Evolutionary conservation across 2,113 vertebrate species (phyloP).

Genomic region (Corythoichthys haematopterus): DNA sequence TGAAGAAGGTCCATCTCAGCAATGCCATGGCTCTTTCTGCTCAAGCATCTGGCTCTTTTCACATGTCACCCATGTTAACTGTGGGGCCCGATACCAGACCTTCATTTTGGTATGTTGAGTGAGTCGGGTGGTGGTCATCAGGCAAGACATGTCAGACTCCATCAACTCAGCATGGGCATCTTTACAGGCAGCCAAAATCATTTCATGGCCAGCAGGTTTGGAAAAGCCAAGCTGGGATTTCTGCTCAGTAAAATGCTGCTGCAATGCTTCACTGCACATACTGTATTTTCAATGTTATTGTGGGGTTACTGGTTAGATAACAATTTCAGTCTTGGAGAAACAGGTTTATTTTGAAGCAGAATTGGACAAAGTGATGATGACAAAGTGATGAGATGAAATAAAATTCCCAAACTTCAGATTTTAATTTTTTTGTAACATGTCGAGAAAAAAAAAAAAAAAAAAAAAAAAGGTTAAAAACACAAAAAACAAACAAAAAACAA

Average conservation of each 20-base stretch:
- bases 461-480: no score
- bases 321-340: conserved; percentile 19
- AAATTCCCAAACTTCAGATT: conserved; percentile 25
- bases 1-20: conserved; percentile 37
- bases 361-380: conserved; percentile 32
- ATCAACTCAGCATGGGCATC: conserved; percentile 57
- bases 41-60: conserved; percentile 64
- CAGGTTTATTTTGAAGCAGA: conserved; percentile 33
- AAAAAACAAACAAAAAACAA: conserved; percentile 17
- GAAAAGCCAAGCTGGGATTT: conserved; percentile 56
- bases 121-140: conserved; percentile 41
- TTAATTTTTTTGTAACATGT: conserved; percentile 25
- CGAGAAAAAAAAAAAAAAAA: conserved; percentile 32
- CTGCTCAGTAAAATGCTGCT: conserved; percentile 51
- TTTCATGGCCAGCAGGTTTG: conserved; percentile 53
- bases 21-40: conserved; percentile 52
- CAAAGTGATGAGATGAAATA: conserved; percentile 26
- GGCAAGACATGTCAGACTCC: conserved; percentile 58
- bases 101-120: conserved; percentile 30
- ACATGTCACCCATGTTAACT: conserved; percentile 58
- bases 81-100: conserved; percentile 33
- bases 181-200: conserved; percentile 57
- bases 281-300: conserved; percentile 44
- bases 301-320: conserved; percentile 27
- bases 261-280: conserved; percentile 55